phyloP scores from a whole-genome alignment of 2,888 invertebrate genomes.

The Argynnis bischoffii region DNA sequence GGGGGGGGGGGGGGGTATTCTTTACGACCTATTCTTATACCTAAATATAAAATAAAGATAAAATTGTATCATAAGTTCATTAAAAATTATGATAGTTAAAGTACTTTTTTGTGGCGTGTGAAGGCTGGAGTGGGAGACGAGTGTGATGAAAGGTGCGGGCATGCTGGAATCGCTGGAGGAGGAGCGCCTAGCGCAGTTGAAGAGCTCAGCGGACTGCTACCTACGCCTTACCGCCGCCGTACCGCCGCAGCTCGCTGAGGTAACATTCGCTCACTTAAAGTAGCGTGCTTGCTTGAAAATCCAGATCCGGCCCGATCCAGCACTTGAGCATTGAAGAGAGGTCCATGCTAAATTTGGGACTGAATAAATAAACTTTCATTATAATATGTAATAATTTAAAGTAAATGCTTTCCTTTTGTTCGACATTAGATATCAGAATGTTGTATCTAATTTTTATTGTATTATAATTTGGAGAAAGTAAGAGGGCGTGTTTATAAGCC shows the following conservation, averaged over 20 bases:
- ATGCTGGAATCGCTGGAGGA: slow-evolving; percentile 95
- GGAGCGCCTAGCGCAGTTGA: slow-evolving; percentile 91
- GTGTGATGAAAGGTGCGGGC: slow-evolving; percentile 92
- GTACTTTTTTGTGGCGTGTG: too few species aligned
- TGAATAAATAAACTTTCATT: too few species aligned
- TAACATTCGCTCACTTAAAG: slow-evolving; percentile 51
- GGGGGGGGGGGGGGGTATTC: too few species aligned
- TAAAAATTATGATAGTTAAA: too few species aligned
- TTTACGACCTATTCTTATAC: too few species aligned
- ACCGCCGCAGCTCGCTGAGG: slow-evolving; percentile 89
- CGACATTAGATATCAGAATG: neutral
- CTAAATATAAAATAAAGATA: too few species aligned
- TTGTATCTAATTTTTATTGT: neutral
- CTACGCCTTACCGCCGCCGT: slow-evolving; percentile 86
- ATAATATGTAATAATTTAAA: too few species aligned
- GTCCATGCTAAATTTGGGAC: too few species aligned
- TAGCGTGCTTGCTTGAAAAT: neutral
- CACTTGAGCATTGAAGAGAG: too few species aligned
- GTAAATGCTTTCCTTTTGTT: too few species aligned
- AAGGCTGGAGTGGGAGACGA: slow-evolving; percentile 94
- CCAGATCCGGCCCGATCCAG: too few species aligned
- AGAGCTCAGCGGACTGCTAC: slow-evolving; percentile 86
- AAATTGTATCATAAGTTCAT: too few species aligned
- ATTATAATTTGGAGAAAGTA: neutral
- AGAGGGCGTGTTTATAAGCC: neutral